Base-by-base conservation (phyloP, 30 jellyfish, hydroid and myxozoan species). In the Hydractinia symbiolongicarpus region DNA sequence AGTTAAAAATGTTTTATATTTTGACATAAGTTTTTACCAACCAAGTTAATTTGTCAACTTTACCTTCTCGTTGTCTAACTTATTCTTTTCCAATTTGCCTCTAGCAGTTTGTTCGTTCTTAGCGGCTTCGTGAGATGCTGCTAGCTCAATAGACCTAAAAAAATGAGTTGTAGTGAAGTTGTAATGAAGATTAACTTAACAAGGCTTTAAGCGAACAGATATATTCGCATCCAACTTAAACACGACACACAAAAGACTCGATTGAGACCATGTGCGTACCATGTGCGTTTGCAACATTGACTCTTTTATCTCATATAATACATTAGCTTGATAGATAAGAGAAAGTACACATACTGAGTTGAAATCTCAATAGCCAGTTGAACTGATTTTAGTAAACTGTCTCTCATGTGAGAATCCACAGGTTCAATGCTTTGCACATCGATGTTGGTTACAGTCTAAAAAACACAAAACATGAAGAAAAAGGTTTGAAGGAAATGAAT, bases 391-490 rank as follows among this genome's bases (percentile, higher is more conserved):
- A 85, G 79, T 61, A 91, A 71, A 70, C 98, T 91, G 89, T 91
- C 96, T 66, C 98, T 83, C 98, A 91, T 91, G 20, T 91, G 96
- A 17, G 92, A 69, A 61, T 91, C 98, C 64, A 91, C 98, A 0
- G 98, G 98, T 67, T 91, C 98, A 57, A 91, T 91, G 79, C 95
- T 91, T 68, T 91, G 96, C 9, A 91, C 95, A 67, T 91, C 98
- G 57, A 91, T 77, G 86, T 91, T 91, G 53, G 98, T 91, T 19
- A 91, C 82, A 4, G 68, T 57, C 98, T 91, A 62, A 5, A 61
- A 30, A 50, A 55, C 16, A 82, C 55, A 72, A 50, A 54, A 30
- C 44, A 30, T 30, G 44, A 30, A 30, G 44, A 2, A 30, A 17
- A 50, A 19, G 49, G 14, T 68, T 68, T 68, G 44, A 30, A 30